Evolutionary conservation across 2,113 vertebrate genomes (phyloP).

Genomic region (Erythrocercus mccallii): DNA sequence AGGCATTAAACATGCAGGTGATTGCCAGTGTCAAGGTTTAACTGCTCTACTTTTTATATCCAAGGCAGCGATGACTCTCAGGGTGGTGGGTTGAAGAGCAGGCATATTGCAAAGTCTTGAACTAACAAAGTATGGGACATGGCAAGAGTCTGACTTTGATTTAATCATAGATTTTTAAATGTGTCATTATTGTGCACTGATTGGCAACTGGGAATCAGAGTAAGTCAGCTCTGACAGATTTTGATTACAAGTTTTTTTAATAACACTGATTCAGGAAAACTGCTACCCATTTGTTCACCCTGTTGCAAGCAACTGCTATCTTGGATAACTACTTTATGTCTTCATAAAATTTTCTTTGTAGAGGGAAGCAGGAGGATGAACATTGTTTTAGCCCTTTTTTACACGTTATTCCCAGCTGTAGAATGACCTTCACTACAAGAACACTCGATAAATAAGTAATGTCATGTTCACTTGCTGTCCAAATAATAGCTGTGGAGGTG

Average conservation of each 20-base stretch:
- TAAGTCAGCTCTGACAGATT: not conserved
- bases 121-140: not conserved
- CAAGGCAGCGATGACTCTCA: not conserved
- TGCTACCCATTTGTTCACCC: not conserved
- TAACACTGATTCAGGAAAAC: not conserved
- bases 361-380: not conserved
- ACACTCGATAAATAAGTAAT: not conserved
- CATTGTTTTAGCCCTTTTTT: not conserved
- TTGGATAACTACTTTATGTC: not conserved
- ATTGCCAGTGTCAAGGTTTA: not conserved
- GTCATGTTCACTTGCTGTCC: not conserved
- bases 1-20: not conserved
- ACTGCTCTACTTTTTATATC: not conserved
- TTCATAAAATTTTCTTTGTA: not conserved
- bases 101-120: not conserved
- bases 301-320: not conserved
- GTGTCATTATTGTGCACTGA: not conserved
- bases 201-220: not conserved
- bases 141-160: not conserved
- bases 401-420: not conserved
- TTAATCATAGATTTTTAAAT: not conserved
- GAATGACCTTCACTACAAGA: not conserved
- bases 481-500: not conserved
- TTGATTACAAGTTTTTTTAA: no score
- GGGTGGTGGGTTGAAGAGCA: not conserved